Evolutionary conservation across 2,888 invertebrate species (phyloP), one percentile per base, ranked within the genome.

Genomic region (Hypomecis punctinalis): DNA sequence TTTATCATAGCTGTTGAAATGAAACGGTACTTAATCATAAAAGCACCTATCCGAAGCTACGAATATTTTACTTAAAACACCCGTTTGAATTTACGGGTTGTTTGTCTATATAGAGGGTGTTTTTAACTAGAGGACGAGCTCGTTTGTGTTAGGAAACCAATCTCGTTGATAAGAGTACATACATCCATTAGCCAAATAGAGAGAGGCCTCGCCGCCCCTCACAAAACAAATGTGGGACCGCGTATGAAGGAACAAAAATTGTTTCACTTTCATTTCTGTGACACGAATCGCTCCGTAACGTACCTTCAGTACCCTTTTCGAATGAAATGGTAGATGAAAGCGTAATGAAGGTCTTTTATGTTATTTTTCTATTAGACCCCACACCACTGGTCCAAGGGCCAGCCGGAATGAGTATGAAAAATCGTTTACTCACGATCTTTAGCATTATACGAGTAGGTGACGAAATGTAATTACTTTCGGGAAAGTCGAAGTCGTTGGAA

Each of bases 111-210:
- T 63, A 61, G 54, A 58, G 68, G 63, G 72, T 80, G 79, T 83
- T 83, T 83, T 82, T 82, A 80, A 80, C 78, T 80, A 79, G 77
- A 76, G 76, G 76, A 73, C 75, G 74, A 69, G 76, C 73, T 71
- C 75, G 79, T 80, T 80, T 82, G 80, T 82, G 80, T 81, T 76
- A 78, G 78, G 71, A 81, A 86, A 83, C 81, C 85, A 86, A 87
- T 86, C 84, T 85, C 81, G 77, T 82, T 84, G 84, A 84, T 84
- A 83, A 79, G 48, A 65, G 66, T 66, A 62, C 62, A 54, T 59
- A 59, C 62, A 82, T 86, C 87, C 86, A 86, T 87, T 87, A 86
- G 84, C 84, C 75, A 85, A 86, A 86, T 86, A 84, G 83, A 83
- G 79, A 82, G 78, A 71, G 75, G 75, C 72, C 71, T 66, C 73